Evolutionary conservation across 1,140 invertebrate species (phyloP).

Genomic region (Drosophila bocqueti): DNA sequence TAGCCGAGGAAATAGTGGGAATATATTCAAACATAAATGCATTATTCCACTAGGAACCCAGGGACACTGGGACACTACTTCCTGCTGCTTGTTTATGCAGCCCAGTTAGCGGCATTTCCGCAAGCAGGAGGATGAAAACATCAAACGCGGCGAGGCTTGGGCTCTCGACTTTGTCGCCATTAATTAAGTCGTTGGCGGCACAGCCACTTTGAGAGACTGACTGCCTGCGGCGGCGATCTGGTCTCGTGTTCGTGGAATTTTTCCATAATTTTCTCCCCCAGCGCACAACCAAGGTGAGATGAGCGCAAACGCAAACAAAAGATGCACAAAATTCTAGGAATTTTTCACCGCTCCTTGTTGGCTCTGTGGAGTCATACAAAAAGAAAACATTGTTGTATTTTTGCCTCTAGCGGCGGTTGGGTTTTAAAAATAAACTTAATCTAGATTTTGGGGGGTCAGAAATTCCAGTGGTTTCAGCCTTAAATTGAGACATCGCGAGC

Average conservation of each 20-base stretch:
- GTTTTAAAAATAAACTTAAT: slow-evolving; percentile 76
- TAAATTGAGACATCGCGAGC: slow-evolving; percentile 50
- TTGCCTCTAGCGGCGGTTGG: slow-evolving; percentile 24
- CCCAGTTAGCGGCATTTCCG: slow-evolving; percentile 58
- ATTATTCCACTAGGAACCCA: neutral
- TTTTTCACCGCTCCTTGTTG: slow-evolving; percentile 27
- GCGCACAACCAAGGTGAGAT: slow-evolving; percentile 20
- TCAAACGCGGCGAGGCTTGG: slow-evolving; percentile 53
- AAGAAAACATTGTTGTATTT: slow-evolving; percentile 55
- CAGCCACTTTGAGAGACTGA: slow-evolving; percentile 43
- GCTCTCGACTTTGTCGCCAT: slow-evolving; percentile 67
- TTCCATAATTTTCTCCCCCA: slow-evolving; percentile 64
- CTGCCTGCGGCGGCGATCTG: slow-evolving; percentile 57
- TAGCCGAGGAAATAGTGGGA: neutral
- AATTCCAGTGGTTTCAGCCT: slow-evolving; percentile 33
- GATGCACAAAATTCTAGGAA: slow-evolving; percentile 71
- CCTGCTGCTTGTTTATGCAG: slow-evolving; percentile 66
- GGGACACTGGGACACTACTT: slow-evolving; percentile 22
- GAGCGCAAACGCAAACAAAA: slow-evolving; percentile 58
- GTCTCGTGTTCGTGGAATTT: slow-evolving; percentile 72
- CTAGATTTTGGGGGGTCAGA: slow-evolving; percentile 61
- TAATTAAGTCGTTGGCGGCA: slow-evolving; percentile 78
- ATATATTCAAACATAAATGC: too few species aligned
- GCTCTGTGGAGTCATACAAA: slow-evolving; percentile 1
- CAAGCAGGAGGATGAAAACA: slow-evolving; percentile 36